A percentile compares a stretch with the other conserved stretches of the same genome.
Conservation (phyloP, 1,140 invertebrate species). For the Euwallacea similis region DNA sequence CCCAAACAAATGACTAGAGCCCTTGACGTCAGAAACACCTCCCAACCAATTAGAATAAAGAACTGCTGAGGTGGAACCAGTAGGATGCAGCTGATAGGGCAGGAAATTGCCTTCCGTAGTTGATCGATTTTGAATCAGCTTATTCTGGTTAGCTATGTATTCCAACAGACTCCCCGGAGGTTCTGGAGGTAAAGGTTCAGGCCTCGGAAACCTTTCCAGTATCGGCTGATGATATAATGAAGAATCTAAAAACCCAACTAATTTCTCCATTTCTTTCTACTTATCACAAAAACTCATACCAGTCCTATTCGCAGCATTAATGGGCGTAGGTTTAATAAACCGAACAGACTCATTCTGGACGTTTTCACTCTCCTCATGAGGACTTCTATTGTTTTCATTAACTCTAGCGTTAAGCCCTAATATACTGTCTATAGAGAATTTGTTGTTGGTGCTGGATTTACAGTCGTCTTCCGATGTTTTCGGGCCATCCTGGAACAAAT, state of each 20-base stretch:
- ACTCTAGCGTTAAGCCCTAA: conserved; percentile 40
- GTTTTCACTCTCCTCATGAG: conserved; percentile 9
- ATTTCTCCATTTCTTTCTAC: too few relatives aligned
- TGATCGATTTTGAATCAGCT: conserved; percentile 2
- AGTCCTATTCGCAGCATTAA: conserved; percentile 32
- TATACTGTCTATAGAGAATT: conserved; percentile 52
- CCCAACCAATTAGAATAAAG: conserved; percentile 47
- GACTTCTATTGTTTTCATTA: conserved; percentile 25
- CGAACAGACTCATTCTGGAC: conserved; percentile 22
- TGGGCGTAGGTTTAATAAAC: conserved; percentile 45
- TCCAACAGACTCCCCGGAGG: conserved; percentile 16
- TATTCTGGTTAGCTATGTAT: conserved; percentile 37
- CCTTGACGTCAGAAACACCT: conserved; percentile 41
- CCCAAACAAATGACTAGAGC: conserved; percentile 48
- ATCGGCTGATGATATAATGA: conserved; percentile 43
- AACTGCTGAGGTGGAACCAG: conserved; percentile 39
- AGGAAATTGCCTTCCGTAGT: conserved; percentile 32
- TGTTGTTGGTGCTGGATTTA: conserved; percentile 37
- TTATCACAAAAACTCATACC: background rate
- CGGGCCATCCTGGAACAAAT: background rate
- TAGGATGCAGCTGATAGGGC: conserved; percentile 41
- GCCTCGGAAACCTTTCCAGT: conserved; percentile 39
- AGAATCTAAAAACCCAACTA: background rate
- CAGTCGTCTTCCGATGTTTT: background rate
- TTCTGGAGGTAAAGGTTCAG: conserved; percentile 42